phyloP scores from a whole-genome alignment of 2,113 vertebrate genomes.

The Pluvialis apricaria region DNA sequence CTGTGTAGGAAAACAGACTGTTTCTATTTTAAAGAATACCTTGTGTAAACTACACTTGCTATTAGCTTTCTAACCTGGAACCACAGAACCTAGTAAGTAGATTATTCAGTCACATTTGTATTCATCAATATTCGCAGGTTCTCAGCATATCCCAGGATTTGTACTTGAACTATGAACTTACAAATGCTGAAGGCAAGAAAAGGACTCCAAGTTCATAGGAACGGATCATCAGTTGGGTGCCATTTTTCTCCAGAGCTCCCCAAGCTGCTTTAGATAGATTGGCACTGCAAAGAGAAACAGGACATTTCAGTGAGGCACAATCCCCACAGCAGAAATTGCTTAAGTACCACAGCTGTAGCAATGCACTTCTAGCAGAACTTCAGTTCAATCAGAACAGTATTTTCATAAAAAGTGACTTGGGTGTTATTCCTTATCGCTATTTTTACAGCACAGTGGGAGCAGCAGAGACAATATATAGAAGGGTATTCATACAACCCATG shows the following conservation, averaged over 20 bases:
- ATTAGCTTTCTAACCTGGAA: not conserved
- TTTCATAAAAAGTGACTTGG: not conserved
- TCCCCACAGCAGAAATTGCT: not conserved
- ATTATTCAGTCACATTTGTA: not conserved
- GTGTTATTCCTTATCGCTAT: not conserved
- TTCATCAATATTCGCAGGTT: not conserved
- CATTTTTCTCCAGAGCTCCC: conserved; percentile 93
- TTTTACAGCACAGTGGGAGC: conserved; percentile 10
- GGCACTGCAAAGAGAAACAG: conserved; percentile 75
- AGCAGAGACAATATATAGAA: not conserved
- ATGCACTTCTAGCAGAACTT: not conserved
- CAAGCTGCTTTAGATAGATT: conserved; percentile 98
- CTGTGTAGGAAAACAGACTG: not conserved
- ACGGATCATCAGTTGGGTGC: conserved; percentile 91
- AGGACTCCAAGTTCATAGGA: conserved; percentile 97
- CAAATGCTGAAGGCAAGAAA: conserved; percentile 89
- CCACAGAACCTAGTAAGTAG: not conserved
- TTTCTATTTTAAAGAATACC: not conserved
- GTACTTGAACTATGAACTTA: conserved; percentile 74
- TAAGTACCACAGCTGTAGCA: not conserved
- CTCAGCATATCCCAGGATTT: not conserved
- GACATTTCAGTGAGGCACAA: not conserved
- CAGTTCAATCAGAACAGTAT: not conserved
- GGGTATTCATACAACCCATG: not conserved
- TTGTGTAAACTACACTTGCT: not conserved